A percentile compares a stretch with the other conserved stretches of the same genome.
These are phyloP conservation scores for Himalopsyche phryganea DNA, from an alignment of 1,140 invertebrate genomes.

Conservation along the genomic window DNA sequence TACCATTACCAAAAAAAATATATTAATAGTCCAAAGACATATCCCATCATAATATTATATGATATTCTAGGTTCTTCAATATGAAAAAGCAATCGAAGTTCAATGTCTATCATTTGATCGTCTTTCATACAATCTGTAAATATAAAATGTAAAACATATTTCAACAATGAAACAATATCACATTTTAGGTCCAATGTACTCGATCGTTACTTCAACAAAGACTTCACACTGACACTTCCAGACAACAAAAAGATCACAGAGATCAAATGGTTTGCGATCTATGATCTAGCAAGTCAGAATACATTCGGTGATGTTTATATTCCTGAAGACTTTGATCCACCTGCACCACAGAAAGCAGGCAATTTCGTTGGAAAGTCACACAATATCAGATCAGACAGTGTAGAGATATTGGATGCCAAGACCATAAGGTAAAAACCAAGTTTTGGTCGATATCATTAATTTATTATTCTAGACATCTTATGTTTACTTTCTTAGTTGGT, in stretches of 20 bases:
- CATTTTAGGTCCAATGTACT: conserved; percentile 79
- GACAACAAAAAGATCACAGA: conserved; percentile 84
- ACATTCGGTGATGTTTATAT: conserved; percentile 88
- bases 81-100: no score
- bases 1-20: no score
- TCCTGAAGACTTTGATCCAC: conserved; percentile 89
- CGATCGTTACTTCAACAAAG: conserved; percentile 79
- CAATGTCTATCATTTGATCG: no score
- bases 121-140: no score
- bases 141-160: no score
- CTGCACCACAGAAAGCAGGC: conserved; percentile 66
- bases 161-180: no score
- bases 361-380: conserved; percentile 68
- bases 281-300: conserved; percentile 81
- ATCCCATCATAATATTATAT: no score
- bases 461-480: no score
- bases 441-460: neutral
- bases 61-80: no score
- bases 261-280: conserved; percentile 87
- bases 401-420: conserved; percentile 78
- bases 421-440: conserved; percentile 56
- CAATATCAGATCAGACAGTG: conserved; percentile 66
- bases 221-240: conserved; percentile 78
- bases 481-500: no score
- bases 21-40: no score